phyloP scores from a whole-genome alignment of 30 jellyfish, hydroid and myxozoan genomes.

The Pseudorhiza aurosa region DNA sequence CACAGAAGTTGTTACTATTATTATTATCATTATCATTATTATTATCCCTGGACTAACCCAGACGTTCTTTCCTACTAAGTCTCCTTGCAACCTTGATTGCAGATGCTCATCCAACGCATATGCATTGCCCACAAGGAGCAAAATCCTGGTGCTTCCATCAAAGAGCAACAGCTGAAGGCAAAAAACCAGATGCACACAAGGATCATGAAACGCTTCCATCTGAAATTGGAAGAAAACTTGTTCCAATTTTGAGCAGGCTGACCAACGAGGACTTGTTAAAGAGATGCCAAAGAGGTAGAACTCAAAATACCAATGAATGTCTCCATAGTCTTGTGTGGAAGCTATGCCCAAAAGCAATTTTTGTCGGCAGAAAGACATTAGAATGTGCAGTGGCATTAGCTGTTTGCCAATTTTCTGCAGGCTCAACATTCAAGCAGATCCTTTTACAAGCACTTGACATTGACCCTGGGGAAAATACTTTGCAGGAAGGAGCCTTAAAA shows the following conservation, averaged over 20 bases:
- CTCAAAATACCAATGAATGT: slow-evolving; percentile 18
- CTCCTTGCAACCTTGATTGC: no score
- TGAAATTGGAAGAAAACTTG: slow-evolving; percentile 29
- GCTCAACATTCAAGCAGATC: background rate
- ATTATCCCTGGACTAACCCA: no score
- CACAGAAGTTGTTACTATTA: no score
- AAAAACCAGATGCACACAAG: background rate
- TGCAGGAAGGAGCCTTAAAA: background rate
- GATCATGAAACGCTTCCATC: slow-evolving; percentile 13
- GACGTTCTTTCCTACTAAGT: no score
- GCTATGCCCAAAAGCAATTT: slow-evolving; percentile 21
- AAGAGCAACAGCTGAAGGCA: slow-evolving; percentile 15
- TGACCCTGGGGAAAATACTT: slow-evolving; percentile 13
- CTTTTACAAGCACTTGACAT: background rate
- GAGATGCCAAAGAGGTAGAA: slow-evolving; percentile 1
- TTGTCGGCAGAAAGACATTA: slow-evolving; percentile 21
- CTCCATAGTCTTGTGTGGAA: slow-evolving; percentile 26
- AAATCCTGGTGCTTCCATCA: slow-evolving; percentile 50
- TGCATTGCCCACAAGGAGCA: slow-evolving; percentile 50
- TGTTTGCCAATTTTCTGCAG: slow-evolving; percentile 15
- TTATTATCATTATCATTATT: no score
- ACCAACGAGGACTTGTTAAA: slow-evolving; percentile 16
- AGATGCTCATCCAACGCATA: slow-evolving; percentile 35
- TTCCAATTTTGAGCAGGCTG: slow-evolving; percentile 15
- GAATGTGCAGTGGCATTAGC: slow-evolving; percentile 21